Evolutionary conservation across 2,113 vertebrate genomes (phyloP).

Genomic region (Paramormyrops kingsleyae): DNA sequence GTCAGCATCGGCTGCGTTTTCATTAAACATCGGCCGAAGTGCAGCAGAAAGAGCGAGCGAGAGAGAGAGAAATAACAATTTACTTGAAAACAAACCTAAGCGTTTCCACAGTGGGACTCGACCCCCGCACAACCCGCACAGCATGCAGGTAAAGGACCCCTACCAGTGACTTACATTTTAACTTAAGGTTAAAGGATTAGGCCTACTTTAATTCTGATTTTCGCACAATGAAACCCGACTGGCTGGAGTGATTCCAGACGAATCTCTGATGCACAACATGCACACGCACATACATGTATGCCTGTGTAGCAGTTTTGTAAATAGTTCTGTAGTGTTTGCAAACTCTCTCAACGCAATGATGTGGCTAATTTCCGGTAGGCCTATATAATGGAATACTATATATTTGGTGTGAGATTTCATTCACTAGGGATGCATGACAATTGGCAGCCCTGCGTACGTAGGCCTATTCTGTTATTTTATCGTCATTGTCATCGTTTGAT

Average conservation of each 20-base stretch:
- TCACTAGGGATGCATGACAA: not conserved
- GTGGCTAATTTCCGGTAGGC: not conserved
- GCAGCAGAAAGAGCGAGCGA: constrained; percentile 29
- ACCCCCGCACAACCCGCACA: not conserved
- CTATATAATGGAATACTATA: not conserved
- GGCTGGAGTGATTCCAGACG: not conserved
- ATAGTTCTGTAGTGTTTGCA: not conserved
- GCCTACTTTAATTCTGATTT: not conserved
- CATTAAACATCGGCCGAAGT: constrained; percentile 47
- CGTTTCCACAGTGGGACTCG: too few relatives aligned
- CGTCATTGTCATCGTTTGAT: not conserved
- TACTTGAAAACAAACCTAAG: not conserved
- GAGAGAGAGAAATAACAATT: constrained; percentile 9
- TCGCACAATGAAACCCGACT: not conserved
- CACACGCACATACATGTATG: not conserved
- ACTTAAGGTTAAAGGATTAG: not conserved
- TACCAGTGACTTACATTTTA: not conserved
- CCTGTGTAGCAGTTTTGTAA: not conserved
- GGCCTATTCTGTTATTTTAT: not conserved
- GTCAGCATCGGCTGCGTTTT: constrained; percentile 47
- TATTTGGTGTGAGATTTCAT: not conserved
- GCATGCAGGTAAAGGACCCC: not conserved
- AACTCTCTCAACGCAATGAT: not conserved
- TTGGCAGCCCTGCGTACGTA: not conserved
- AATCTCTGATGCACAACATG: not conserved